phyloP scores from a whole-genome alignment of 2,113 vertebrate species.

The Donacobius atricapilla region DNA sequence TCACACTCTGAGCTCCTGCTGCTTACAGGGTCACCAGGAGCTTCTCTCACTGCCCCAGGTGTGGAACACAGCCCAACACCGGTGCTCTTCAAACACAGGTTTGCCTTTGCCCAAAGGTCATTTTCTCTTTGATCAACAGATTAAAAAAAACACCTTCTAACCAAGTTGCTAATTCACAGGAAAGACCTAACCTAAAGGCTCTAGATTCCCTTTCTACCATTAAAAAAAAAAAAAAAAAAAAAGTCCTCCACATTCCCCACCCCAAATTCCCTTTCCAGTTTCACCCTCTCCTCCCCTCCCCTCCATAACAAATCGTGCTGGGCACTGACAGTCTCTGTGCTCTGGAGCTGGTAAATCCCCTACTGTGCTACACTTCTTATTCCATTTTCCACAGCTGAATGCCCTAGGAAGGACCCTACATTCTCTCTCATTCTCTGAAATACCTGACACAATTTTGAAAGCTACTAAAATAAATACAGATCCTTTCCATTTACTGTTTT shows the following conservation, averaged over 20 bases:
- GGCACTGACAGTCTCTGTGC: neutral
- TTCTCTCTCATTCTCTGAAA: neutral
- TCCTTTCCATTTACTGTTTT: neutral
- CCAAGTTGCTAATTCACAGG: neutral
- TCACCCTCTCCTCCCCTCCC: neutral
- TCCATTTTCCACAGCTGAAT: neutral
- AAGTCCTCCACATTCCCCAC: neutral
- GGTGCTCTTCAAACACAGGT: neutral
- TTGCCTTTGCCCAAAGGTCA: neutral
- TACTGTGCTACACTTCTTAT: neutral
- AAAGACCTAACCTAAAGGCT: neutral
- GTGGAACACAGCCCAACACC: neutral
- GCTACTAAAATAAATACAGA: neutral
- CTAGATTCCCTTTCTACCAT: neutral
- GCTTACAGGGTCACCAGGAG: neutral
- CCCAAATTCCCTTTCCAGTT: neutral
- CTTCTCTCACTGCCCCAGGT: neutral
- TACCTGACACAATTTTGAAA: neutral
- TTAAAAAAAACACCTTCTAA: neutral
- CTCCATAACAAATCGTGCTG: rapidly evolving
- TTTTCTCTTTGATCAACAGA: neutral
- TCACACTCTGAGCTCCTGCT: neutral
- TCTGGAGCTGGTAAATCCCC: neutral
- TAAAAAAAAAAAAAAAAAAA: neutral
- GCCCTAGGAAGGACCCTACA: neutral